These are phyloP conservation scores for Pyrocoelia pectoralis DNA, from an alignment of 2,888 invertebrate genomes.

Conservation along the genomic window DNA sequence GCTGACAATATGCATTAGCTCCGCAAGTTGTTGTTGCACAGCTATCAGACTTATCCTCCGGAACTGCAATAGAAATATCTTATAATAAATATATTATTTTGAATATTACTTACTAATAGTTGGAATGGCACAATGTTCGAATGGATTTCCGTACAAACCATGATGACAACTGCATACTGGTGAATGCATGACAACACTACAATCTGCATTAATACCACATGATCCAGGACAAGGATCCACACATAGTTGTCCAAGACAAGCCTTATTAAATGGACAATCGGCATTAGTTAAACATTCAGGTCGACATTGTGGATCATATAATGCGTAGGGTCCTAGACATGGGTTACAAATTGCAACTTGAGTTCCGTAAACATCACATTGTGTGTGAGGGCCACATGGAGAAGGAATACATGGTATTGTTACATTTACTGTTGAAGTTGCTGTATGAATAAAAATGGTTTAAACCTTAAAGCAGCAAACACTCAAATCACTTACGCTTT, in stretches of 20 bases:
- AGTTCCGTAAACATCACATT: conserved; percentile 75
- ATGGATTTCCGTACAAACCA: conserved; percentile 78
- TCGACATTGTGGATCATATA: conserved; percentile 76
- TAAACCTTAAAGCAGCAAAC: conserved; percentile 8
- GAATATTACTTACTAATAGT: conserved; percentile 37
- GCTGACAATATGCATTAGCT: conserved; percentile 74
- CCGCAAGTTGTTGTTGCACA: conserved; percentile 78
- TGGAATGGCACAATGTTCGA: conserved; percentile 71
- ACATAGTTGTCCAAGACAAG: conserved; percentile 79
- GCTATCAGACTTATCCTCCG: conserved; percentile 60
- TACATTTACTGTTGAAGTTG: conserved; percentile 64
- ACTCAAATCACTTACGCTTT: conserved; percentile 58
- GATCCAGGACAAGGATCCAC: conserved; percentile 82
- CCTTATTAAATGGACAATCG: conserved; percentile 80
- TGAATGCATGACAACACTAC: conserved; percentile 74
- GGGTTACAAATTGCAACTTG: conserved; percentile 82
- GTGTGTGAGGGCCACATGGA: conserved; percentile 74
- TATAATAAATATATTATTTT: no score
- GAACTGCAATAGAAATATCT: no score
- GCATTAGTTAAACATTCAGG: conserved; percentile 84
- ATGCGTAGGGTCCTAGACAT: conserved; percentile 74
- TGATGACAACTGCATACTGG: conserved; percentile 76
- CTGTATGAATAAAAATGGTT: conserved; percentile 18
- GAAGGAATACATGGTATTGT: conserved; percentile 79
- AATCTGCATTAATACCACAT: conserved; percentile 78